phyloP scores from a whole-genome alignment of 1,140 invertebrate genomes.

The Halesus radiatus region DNA sequence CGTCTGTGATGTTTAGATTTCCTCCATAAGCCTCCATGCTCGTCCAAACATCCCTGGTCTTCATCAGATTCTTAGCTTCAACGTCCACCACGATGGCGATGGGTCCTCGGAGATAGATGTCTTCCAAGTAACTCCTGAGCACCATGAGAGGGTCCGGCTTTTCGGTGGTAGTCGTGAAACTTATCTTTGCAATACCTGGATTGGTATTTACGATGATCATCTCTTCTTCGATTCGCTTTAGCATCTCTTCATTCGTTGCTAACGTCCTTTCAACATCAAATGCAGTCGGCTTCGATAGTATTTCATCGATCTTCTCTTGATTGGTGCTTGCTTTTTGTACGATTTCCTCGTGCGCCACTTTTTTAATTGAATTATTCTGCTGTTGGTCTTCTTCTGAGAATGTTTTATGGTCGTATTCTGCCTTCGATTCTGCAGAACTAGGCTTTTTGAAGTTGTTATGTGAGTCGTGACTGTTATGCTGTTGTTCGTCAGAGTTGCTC shows the following conservation, averaged over 20 bases:
- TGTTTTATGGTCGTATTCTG: background rate
- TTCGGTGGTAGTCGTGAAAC: conserved; percentile 31
- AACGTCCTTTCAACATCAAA: background rate
- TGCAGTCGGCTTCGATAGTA: background rate
- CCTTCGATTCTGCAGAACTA: background rate
- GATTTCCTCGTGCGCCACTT: background rate
- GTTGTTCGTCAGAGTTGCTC: no score
- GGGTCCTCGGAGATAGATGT: conserved; percentile 71
- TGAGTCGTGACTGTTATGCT: no score
- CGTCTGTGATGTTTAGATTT: conserved; percentile 62
- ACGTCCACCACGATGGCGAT: conserved; percentile 70
- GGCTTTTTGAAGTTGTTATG: background rate
- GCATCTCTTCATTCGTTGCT: background rate
- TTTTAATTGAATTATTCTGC: background rate
- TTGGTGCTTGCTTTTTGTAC: background rate
- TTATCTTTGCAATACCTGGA: background rate
- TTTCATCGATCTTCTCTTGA: background rate
- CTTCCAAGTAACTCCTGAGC: conserved; percentile 71
- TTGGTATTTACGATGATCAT: background rate
- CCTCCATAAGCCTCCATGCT: conserved; percentile 61
- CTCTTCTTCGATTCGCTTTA: background rate
- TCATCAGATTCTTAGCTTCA: conserved; percentile 64
- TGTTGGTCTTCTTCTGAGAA: background rate
- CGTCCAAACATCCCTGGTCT: conserved; percentile 69
- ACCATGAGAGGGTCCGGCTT: conserved; percentile 49